Base-by-base conservation (phyloP, 2,888 invertebrate species). In the Nephrocerus scutellatus region DNA sequence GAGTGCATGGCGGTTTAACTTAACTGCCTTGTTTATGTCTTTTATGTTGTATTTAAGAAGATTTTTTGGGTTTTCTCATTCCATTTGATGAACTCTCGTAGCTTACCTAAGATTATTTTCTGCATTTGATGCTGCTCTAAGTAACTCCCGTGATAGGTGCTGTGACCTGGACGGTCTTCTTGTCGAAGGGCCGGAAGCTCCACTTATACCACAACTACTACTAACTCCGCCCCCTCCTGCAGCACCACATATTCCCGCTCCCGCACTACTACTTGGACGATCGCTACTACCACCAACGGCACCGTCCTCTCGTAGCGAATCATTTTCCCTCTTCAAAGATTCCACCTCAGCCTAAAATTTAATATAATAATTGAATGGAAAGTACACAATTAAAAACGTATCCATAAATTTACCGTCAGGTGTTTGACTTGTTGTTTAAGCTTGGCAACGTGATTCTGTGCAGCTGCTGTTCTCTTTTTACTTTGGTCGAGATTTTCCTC, bases 401-500 rank as follows among this genome's bases (percentile, higher is more conserved):
- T 4, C 16, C 5, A 14, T 22, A 32, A 22, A 61, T 68, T 60
- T 62, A 80, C 85, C 72, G 75, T 80, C 52, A 86, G 69, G 54
- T 73, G 72, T 60, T 79, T 79, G 26, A 84, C 75, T 70, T 87
- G 80, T 53, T 77, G 78, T 56, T 76, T 81, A 48, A 86, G 69
- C 56, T 76, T 76, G 4, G 72, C 66, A 36, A 82, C 73, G 26
- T 74, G 74, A 48, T 66, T 74, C 61, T 82, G 83, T 3, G 78
- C 77, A 42, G 73, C 76, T 8, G 71, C 64, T 2, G 75, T 75
- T 62, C 77, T 71, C 55, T 71, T 74, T 80, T 70, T 76, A 54
- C 71, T 78, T 53, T 66, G 71, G 60, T 72, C 75, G 47, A 74
- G 65, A 63, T 72, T 75, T 49, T 75, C 74, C 50, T 77, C 77